Evolutionary conservation across 1,140 invertebrate genomes (phyloP).

Genomic region (Varroa destructor): DNA sequence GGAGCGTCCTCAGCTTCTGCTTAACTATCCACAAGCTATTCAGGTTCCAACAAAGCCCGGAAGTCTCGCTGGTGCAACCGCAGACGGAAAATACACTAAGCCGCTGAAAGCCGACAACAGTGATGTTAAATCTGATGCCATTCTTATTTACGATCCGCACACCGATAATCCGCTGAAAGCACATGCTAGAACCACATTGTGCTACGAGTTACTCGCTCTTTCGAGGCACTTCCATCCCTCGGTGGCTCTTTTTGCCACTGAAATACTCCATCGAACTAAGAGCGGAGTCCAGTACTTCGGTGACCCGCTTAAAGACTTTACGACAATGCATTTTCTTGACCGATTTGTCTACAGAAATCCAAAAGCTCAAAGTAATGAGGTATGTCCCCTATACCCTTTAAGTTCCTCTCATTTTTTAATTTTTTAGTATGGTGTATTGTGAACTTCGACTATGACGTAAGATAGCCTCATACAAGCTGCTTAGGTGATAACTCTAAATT

Average conservation of each 20-base stretch:
- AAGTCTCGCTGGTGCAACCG: slow-evolving; percentile 29
- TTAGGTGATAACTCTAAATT: slow-evolving; percentile 44
- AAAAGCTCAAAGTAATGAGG: slow-evolving; percentile 51
- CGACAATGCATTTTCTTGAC: slow-evolving; percentile 73
- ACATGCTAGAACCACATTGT: slow-evolving; percentile 53
- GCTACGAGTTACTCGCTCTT: slow-evolving; percentile 58
- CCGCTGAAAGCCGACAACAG: background rate
- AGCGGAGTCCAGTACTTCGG: slow-evolving; percentile 62
- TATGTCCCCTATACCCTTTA: slow-evolving; percentile 29
- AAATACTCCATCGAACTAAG: slow-evolving; percentile 56
- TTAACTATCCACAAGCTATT: background rate
- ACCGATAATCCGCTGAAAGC: slow-evolving; percentile 68
- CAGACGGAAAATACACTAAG: slow-evolving; percentile 30
- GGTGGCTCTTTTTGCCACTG: slow-evolving; percentile 69
- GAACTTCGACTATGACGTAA: slow-evolving; percentile 47
- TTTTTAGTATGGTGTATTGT: slow-evolving; percentile 34
- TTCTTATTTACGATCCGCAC: slow-evolving; percentile 52
- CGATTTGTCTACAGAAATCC: slow-evolving; percentile 92
- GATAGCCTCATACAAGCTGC: slow-evolving; percentile 53
- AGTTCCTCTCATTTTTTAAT: slow-evolving; percentile 10
- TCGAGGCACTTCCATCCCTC: slow-evolving; percentile 74
- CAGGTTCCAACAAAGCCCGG: slow-evolving; percentile 32
- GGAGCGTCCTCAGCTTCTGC: slow-evolving; percentile 41
- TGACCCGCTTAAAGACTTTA: slow-evolving; percentile 83
- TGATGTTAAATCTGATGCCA: slow-evolving; percentile 27